Percentiles rank a stretch among this genome's conserved stretches.
Evolutionary conservation across 2,797 vertebrate genomes (phyloP).

Genomic region (Trematomus bernacchii): DNA sequence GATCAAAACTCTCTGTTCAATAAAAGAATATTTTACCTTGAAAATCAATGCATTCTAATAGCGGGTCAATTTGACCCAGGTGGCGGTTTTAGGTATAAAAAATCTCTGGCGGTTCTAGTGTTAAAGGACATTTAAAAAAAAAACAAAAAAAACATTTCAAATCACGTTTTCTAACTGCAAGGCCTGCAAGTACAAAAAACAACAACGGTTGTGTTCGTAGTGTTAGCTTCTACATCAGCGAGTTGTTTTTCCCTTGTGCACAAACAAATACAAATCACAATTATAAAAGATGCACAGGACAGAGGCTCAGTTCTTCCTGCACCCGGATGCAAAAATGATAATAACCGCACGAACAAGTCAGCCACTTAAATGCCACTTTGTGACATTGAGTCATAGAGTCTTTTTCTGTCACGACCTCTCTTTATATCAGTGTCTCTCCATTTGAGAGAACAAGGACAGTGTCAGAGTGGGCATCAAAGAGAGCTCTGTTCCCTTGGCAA

Average conservation of each 20-base stretch:
- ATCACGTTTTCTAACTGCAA: conserved; percentile 32
- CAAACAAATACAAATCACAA: conserved; percentile 24
- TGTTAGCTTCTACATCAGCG: conserved; percentile 13
- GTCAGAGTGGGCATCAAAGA: conserved; percentile 54
- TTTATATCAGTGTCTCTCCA: conserved; percentile 21
- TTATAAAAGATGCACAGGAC: conserved; percentile 31
- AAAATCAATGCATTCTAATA: too few relatives aligned
- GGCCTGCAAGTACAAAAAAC: conserved; percentile 31
- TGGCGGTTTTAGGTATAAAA: too few relatives aligned
- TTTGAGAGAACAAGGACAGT: conserved; percentile 47
- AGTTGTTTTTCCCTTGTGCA: conserved; percentile 43
- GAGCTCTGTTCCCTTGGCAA: conserved; percentile 67
- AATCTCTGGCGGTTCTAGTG: too few relatives aligned
- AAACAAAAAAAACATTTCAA: conserved; percentile 15
- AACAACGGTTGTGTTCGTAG: not conserved
- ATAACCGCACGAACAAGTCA: conserved; percentile 22
- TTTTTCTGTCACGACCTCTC: conserved; percentile 21
- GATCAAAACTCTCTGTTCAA: too few relatives aligned
- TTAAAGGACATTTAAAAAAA: conserved; percentile 32
- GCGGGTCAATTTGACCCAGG: too few relatives aligned
- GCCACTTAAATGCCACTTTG: conserved; percentile 36
- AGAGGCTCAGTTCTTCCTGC: conserved; percentile 58
- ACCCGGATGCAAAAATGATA: conserved; percentile 36
- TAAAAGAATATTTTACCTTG: too few relatives aligned
- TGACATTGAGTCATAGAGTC: conserved; percentile 35